Percentiles rank a stretch among this genome's conserved stretches.
These are phyloP conservation scores for Leptinotarsa undecemlineata DNA, from an alignment of 1,140 invertebrate species.

Conservation along the genomic window DNA sequence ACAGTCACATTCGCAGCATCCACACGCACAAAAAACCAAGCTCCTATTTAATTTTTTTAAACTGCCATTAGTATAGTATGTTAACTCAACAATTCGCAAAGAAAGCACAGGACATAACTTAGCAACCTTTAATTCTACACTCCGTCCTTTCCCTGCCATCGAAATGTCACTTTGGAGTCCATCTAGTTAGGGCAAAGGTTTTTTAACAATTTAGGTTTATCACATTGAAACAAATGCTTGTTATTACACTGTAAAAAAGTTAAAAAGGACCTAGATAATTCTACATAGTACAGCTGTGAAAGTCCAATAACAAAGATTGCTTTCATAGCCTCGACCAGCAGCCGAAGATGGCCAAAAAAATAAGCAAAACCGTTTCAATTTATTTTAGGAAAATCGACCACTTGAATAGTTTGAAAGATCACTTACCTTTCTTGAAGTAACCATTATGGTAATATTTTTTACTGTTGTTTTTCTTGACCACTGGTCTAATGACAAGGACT, in stretches of 20 bases:
- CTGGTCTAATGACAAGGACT: no score
- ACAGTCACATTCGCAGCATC: constrained; percentile 31
- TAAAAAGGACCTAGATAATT: constrained; percentile 4
- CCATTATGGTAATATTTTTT: no score
- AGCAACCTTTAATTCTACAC: not conserved
- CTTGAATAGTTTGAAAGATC: no score
- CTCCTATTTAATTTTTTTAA: constrained; percentile 41
- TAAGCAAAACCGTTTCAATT: no score
- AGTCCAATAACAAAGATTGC: not conserved
- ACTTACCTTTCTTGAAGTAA: no score
- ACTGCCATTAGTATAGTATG: constrained; percentile 48
- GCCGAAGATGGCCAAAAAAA: no score
- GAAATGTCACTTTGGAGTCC: no score
- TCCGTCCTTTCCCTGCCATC: not conserved
- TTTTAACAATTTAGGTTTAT: not conserved
- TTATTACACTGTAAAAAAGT: constrained; percentile 8
- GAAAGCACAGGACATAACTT: constrained; percentile 39
- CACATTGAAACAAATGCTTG: constrained; percentile 1
- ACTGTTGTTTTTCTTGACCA: no score
- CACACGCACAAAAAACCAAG: constrained; percentile 38
- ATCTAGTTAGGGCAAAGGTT: not conserved
- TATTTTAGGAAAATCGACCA: no score
- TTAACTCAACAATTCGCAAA: constrained; percentile 48
- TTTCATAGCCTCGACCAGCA: not conserved
- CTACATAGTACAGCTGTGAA: constrained; percentile 5